Evolutionary conservation across 1,140 invertebrate species (phyloP).

Genomic region (Brachionus plicatilis): DNA sequence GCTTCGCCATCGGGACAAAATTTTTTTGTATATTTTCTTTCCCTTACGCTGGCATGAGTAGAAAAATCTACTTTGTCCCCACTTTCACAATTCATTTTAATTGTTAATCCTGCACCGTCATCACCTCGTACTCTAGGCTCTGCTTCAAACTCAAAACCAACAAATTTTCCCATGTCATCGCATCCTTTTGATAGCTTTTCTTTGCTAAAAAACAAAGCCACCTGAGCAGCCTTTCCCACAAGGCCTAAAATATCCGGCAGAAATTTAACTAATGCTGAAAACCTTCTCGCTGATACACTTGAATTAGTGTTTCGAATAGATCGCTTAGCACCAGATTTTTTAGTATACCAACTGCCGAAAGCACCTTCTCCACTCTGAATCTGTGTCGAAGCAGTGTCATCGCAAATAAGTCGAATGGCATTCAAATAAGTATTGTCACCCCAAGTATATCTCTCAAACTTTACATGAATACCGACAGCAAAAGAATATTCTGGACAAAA

Average conservation of each 20-base stretch:
- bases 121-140: background rate
- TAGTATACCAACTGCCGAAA: background rate
- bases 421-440: background rate
- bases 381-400: background rate
- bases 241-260: background rate
- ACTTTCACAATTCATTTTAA: background rate
- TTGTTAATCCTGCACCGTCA: background rate
- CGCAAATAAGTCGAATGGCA: background rate
- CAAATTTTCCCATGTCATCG: background rate
- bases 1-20: background rate
- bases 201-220: background rate
- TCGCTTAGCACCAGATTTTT: background rate
- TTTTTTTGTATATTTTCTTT: background rate
- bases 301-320: background rate
- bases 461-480: background rate
- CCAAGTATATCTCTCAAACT: background rate
- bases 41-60: background rate
- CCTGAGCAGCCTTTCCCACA: background rate
- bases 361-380: conserved; percentile 3
- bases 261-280: background rate
- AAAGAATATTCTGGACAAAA: background rate
- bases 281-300: background rate
- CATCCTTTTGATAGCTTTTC: background rate
- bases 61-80: background rate
- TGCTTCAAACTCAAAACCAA: background rate